Base-by-base conservation (phyloP, 1,140 invertebrate species). In the Hesperophylax magnus region DNA sequence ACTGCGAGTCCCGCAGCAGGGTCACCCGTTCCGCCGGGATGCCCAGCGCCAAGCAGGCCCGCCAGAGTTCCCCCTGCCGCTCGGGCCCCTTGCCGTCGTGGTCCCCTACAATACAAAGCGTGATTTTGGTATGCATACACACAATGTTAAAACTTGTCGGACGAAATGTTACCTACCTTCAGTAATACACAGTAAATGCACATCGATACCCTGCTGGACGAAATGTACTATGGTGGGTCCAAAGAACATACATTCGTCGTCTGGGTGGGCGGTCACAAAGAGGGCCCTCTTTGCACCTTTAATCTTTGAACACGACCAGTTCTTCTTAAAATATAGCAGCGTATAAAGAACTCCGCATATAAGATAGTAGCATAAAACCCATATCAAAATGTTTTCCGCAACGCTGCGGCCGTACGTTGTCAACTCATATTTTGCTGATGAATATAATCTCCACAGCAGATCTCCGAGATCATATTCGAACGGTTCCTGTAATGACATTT, bases 191-290 rank as follows among this genome's bases (percentile, higher is more conserved):
- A 99, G 89, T 24, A 99, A 84, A 87, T 95, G 95, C 60, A 98
- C 91, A 84, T 92, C 89, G 84, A 89, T 93, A 84, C 89, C 91
- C 82, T 91, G 91, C 47, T 93, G 90, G 85, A 91, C 93, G 53
- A 94, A 91, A 87, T 91, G 92, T 80, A 96, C 91, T 79, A 99
- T 93, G 22, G 96, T 93, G 8, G 98, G 98, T 0, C 97, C 97
- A 88, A 99, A 99, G 88, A 99, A 99, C 98, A 99, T 99, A 82
- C 96, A 97, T 88, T 99, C 98, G 86, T 98, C 97, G 89, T 99
- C 98, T 9, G 98, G 98, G 92, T 99, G 98, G 24, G 98, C 97
- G 4, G 74, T 77, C 8, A 84, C 80, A 24, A 84, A 67, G 11
- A 84, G 77, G 7, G 79, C 82, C 63, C 82, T 79, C 56, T 79